A percentile compares a stretch with the other conserved stretches of the same genome.
Evolutionary conservation across 2,797 vertebrate genomes (phyloP).

Genomic region (Anisognathus igniventris): DNA sequence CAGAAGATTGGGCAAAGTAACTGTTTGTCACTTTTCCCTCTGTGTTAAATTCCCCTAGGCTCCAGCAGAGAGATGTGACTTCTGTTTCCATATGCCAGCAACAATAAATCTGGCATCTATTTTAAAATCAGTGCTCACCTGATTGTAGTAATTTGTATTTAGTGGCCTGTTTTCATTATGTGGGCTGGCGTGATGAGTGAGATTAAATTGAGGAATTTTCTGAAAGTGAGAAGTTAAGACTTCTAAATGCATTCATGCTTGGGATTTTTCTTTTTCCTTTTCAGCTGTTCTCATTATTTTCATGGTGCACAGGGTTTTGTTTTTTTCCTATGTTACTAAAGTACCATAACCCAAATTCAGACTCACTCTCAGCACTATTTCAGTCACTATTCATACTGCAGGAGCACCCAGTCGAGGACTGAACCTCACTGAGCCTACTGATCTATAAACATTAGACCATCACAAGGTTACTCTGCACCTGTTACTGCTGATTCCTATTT

Average conservation of each 20-base stretch:
- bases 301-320: not conserved
- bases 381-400: not conserved
- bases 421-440: not conserved
- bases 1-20: not conserved
- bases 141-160: not conserved
- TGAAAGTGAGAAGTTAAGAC: not conserved
- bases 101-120: not conserved
- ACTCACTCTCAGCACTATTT: not conserved
- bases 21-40: not conserved
- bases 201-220: not conserved
- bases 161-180: not conserved
- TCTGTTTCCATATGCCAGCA: not conserved
- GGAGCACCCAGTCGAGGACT: not conserved
- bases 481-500: fast-evolving
- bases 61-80: not conserved
- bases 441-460: fast-evolving
- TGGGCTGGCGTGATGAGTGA: not conserved
- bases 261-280: not conserved
- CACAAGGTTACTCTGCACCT: not conserved
- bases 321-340: fast-evolving
- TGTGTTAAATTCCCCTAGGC: not conserved
- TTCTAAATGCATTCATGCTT: not conserved
- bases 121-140: not conserved
- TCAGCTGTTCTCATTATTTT: not conserved
- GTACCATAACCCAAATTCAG: not conserved